phyloP scores from a whole-genome alignment of 2,888 invertebrate species.

The Lordiphosa fenestrarum region DNA sequence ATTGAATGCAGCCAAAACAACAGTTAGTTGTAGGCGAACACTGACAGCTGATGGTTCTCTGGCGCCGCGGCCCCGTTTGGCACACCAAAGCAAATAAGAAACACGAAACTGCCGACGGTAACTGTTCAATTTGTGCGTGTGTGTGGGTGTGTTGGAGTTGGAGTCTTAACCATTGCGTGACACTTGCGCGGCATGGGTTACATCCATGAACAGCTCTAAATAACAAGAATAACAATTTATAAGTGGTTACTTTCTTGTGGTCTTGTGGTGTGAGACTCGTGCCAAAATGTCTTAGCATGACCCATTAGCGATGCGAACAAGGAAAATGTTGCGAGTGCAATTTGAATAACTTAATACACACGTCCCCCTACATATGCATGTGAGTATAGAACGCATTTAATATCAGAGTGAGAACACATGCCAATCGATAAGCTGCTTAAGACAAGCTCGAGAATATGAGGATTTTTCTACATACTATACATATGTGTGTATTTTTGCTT shows the following conservation, averaged over 20 bases:
- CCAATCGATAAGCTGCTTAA: slow-evolving; percentile 55
- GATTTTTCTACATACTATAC: not conserved
- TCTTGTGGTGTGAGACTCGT: slow-evolving; percentile 2
- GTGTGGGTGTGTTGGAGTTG: slow-evolving; percentile 22
- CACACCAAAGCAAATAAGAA: too few species aligned
- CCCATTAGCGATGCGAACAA: slow-evolving; percentile 9
- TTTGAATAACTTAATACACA: slow-evolving; percentile 47
- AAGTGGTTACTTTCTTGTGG: not conserved
- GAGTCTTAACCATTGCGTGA: slow-evolving; percentile 58
- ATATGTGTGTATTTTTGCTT: not conserved
- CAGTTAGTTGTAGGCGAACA: slow-evolving; percentile 48
- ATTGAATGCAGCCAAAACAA: slow-evolving; percentile 44
- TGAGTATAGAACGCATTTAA: slow-evolving; percentile 10
- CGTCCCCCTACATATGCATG: not conserved
- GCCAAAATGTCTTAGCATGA: slow-evolving; percentile 14
- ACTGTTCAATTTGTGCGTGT: slow-evolving; percentile 10
- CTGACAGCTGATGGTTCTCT: slow-evolving; percentile 33
- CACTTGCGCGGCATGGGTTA: slow-evolving; percentile 32
- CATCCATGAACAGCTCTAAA: slow-evolving; percentile 27
- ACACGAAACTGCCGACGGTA: slow-evolving; percentile 13
- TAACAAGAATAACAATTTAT: slow-evolving; percentile 21
- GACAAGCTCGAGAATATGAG: slow-evolving; percentile 22
- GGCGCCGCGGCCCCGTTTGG: not conserved
- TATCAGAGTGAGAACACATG: slow-evolving; percentile 12
- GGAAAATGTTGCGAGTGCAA: slow-evolving; percentile 34